Evolutionary conservation across 2,797 vertebrate genomes (phyloP), one percentile per base, ranked within the genome.

Genomic region (Halcyon chelicuti): DNA sequence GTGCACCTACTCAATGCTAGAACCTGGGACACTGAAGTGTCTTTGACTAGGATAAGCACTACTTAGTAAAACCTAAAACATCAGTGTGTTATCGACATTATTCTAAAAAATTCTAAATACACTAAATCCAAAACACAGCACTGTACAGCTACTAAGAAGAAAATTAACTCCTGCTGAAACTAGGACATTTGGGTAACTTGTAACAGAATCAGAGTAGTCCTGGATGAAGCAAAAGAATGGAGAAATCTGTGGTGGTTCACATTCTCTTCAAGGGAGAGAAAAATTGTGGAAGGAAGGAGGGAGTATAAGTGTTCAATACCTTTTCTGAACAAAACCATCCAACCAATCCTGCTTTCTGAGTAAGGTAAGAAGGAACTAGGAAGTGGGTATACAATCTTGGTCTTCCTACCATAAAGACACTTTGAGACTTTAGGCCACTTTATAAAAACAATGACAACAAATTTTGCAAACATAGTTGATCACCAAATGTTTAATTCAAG

Each of bases 391-490:
- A 37, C 10, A 60, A 0, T 18, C 28, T 70, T 5, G 1, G 6
- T 70, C 55, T 79, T 76, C 29, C 7, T 51, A 35, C 8, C 19
- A 20, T 10, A 46, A 62, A 55, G 14, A 9, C 10, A 51, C 5
- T 39, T 33, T 0, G 0, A n/a, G n/a, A 76, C 22, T 49, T 67
- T 11, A 14, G 3, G 4, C 5, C 8, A 33, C 28, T 54, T 68
- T 21, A 47, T 10, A 47, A 8, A 80, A 91, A 58, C 1, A 22
- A 79, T 51, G 31, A 57, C 12, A 58, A 26, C 12, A 28, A 72
- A 44, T 67, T 72, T 86, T 93, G 29, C 39, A 73, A 72, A 65
- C 25, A 5, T 14, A 37, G 12, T 15, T 44, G 26, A 7, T 40
- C 46, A 66, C 15, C 47, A 84, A 66, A 73, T 16, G 7, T 66